phyloP scores from a whole-genome alignment of 2,888 invertebrate genomes.

The Troilus luridus region DNA sequence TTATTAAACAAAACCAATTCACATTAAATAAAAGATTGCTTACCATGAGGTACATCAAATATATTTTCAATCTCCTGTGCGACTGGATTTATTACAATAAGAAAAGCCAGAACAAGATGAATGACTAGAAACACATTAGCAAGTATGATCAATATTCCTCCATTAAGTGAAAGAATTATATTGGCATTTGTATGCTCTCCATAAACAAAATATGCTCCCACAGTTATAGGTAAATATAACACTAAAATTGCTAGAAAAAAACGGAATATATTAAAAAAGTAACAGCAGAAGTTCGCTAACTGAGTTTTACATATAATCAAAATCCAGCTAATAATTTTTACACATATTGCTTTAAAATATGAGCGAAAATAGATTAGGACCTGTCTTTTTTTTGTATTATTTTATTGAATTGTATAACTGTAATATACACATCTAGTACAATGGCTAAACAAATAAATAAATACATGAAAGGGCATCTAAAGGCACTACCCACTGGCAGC shows the following conservation, averaged over 20 bases:
- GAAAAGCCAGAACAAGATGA: conserved; percentile 78
- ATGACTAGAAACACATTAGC: conserved; percentile 77
- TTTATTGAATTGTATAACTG: too few species aligned
- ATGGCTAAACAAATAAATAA: too few species aligned
- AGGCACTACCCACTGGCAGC: too few species aligned
- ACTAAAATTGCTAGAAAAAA: conserved; percentile 72
- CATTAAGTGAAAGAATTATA: conserved; percentile 73
- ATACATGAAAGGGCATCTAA: too few species aligned
- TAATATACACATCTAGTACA: too few species aligned
- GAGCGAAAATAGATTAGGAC: too few species aligned
- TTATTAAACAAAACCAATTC: background rate
- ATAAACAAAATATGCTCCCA: conserved; percentile 76
- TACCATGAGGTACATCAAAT: conserved; percentile 75
- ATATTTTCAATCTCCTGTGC: conserved; percentile 80
- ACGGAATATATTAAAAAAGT: background rate
- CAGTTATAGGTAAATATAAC: conserved; percentile 75
- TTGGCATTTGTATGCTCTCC: conserved; percentile 76
- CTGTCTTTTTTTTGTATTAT: too few species aligned
- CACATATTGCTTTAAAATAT: too few species aligned
- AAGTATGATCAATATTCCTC: conserved; percentile 73
- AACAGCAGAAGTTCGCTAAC: background rate
- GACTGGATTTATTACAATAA: conserved; percentile 81
- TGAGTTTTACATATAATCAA: background rate
- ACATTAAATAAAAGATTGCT: background rate
- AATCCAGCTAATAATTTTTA: too few species aligned